Base-by-base conservation (phyloP, 2,888 invertebrate species). In the Erpobdella octoculata region DNA sequence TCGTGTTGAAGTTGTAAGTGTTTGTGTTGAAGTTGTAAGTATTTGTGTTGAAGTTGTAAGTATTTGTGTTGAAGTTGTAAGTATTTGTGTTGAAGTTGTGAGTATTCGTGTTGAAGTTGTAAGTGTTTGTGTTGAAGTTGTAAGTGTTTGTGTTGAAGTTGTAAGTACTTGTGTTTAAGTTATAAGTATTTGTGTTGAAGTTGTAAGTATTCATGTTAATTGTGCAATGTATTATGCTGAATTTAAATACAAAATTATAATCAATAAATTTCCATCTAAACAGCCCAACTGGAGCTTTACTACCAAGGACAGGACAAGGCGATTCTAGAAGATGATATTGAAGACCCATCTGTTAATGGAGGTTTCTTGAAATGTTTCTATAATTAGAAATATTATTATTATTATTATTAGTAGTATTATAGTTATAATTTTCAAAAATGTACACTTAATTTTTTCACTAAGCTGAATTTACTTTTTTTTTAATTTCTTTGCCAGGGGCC, bases 211-310 rank as follows among this genome's bases (percentile, higher is more conserved):
- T 2, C 21, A 31, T 65, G 4, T 35, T 35, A 18, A 37, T 33
- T 3, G 15, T n/a, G n/a, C n/a, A n/a, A n/a, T n/a, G n/a, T n/a
- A n/a, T n/a, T n/a, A n/a, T n/a, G n/a, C n/a, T n/a, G n/a, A n/a
- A n/a, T n/a, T n/a, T n/a, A n/a, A n/a, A n/a, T n/a, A n/a, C n/a
- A n/a, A n/a, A n/a, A 21, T 58, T 53, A 33, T 48, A 5, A 33
- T 67, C 2, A 38, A 2, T 65, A 8, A 37, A 28, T 38, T 35
- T 9, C 2, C 68, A 48, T 31, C 31, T 58, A 6, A 9, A 2
- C 77, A 83, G 83, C 78, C 66, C 82, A 83, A 68, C 76, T 84
- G 74, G 84, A 84, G 75, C 71, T 81, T 73, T 82, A 81, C 71
- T 74, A 80, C 74, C 80, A 81, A 72, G 83, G 83, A 76, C 73